Conservation (phyloP, 2,113 vertebrate genomes). For the Rhinolophus sinicus region DNA sequence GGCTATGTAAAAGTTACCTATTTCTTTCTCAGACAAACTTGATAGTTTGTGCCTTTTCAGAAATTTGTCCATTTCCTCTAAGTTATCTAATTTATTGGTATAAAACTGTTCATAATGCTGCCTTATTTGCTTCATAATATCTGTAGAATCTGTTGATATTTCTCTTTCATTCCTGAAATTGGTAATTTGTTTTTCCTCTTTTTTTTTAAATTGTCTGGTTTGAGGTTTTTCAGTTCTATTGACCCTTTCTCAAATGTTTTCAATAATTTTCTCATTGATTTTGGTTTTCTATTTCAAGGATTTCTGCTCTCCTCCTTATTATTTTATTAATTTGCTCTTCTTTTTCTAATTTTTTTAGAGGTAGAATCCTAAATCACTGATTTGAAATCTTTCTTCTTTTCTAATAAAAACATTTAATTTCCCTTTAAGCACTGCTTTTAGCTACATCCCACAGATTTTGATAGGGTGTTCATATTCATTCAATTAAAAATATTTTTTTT, state of each 20-base stretch:
- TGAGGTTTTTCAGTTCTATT: not conserved
- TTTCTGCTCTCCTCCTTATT: constrained; percentile 21
- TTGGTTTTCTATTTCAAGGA: not conserved
- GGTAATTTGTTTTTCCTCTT: not conserved
- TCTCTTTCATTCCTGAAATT: not conserved
- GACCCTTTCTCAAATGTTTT: not conserved
- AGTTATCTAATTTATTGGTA: not conserved
- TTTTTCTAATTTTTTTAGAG: not conserved
- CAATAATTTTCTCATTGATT: not conserved
- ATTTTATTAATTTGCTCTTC: not conserved
- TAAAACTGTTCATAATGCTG: not conserved
- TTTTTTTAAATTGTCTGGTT: not conserved
- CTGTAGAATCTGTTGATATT: not conserved
- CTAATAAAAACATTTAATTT: not conserved
- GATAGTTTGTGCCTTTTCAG: not conserved
- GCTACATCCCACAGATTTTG: not conserved
- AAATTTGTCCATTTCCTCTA: not conserved
- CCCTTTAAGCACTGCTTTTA: not conserved
- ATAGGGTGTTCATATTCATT: not conserved
- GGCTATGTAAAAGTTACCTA: not conserved
- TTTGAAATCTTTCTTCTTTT: not conserved
- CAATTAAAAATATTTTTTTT: not conserved
- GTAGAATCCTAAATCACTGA: not conserved
- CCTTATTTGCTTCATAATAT: not conserved
- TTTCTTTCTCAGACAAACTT: not conserved